These are phyloP conservation scores for Eupeodes luniger DNA, from an alignment of 2,888 invertebrate species.

Conservation along the genomic window DNA sequence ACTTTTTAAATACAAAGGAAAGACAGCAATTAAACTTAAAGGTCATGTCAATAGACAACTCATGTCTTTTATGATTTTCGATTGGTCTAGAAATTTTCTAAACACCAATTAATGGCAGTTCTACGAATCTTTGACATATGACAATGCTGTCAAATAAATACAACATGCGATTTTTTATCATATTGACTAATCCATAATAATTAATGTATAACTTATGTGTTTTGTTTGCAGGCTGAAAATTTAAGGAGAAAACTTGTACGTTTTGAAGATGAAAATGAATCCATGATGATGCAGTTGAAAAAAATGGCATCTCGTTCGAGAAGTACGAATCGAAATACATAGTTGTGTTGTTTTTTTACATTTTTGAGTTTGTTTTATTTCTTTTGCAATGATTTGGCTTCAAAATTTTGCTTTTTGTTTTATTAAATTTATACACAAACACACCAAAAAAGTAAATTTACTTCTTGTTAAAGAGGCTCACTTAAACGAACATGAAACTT, in stretches of 20 bases:
- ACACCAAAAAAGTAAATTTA: constrained; percentile 24
- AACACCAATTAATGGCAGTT: too few relatives aligned
- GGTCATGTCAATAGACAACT: too few relatives aligned
- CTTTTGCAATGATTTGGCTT: constrained; percentile 46
- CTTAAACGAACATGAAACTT: too few relatives aligned
- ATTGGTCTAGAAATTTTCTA: too few relatives aligned
- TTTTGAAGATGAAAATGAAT: constrained; percentile 98
- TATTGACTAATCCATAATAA: not conserved
- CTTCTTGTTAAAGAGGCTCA: constrained; percentile 29
- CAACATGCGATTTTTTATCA: not conserved
- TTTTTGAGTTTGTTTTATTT: constrained; percentile 37
- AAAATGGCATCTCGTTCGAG: constrained; percentile 96
- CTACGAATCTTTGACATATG: too few relatives aligned
- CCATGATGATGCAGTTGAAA: constrained; percentile 96
- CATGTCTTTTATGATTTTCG: too few relatives aligned
- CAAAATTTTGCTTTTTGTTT: constrained; percentile 57
- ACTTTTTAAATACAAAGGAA: too few relatives aligned
- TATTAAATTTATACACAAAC: constrained; percentile 52
- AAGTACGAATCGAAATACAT: constrained; percentile 86
- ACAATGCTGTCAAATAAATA: not conserved
- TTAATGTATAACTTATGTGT: not conserved
- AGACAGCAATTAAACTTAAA: too few relatives aligned
- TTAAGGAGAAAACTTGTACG: constrained; percentile 95
- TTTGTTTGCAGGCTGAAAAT: constrained; percentile 90
- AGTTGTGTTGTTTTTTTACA: constrained; percentile 41